Evolutionary conservation across 1,140 invertebrate species (phyloP), one percentile per base, ranked within the genome.

Genomic region (Caerostris extrusa): DNA sequence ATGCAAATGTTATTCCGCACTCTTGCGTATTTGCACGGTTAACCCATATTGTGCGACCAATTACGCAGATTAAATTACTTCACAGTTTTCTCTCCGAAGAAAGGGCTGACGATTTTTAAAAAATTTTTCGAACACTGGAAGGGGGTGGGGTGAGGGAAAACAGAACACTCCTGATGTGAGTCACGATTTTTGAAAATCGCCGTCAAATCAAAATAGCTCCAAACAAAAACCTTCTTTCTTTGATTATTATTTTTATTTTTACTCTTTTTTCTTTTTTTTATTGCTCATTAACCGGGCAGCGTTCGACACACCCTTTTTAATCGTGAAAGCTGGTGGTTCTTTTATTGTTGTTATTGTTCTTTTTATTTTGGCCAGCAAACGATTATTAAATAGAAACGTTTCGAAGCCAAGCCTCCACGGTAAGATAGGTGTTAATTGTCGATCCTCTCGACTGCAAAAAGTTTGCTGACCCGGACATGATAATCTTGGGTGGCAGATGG

Each of bases 161-260:
- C 12, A 77, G 81, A 92, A 85, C 82, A 85, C 53, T 85, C 90
- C 77, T 64, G 50, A 92, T 92, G 90, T 92, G 50, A 81, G 90
- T 92, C 90, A 92, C 90, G 90, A 92, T 92, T 92, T 83, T 85
- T 64, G 81, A 92, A 92, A 92, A 92, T 92, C 82, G 77, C 90
- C 90, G 34, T 81, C 60, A 92, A 92, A 92, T 92, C 90, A 85
- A 85, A 83, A 60, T 50, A 61, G 82, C 58, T 53, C 90, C 71
- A 92, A 92, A 92, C 90, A 92, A 85, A 92, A 92, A 8, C 12
- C 71, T 50, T 77, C 34, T 34, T 53, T 77, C 34, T 34, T 34
- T 34, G 34, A 34, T 34, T 34, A 34, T 34, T 34, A 34, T 34
- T 34, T 34, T 34, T 34, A 34, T 34, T 50, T 77, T 77, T 10